A percentile compares a stretch with the other conserved stretches of the same genome.
These are phyloP conservation scores for Malthinus seriepunctatus DNA, from an alignment of 2,888 invertebrate species.

Conservation along the genomic window DNA sequence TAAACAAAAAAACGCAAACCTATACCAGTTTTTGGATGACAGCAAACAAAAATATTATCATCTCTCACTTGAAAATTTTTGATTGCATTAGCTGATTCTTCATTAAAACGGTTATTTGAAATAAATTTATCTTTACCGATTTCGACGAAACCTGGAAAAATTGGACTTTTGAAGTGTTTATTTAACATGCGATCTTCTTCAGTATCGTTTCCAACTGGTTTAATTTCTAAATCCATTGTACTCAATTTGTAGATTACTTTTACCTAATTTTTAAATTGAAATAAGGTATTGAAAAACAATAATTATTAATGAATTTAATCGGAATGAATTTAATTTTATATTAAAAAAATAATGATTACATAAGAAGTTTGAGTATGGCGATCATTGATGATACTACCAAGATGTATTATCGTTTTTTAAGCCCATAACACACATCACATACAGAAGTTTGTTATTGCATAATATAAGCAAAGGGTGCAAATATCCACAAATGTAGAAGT, in stretches of 20 bases:
- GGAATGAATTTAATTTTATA: too few species aligned
- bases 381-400: too few species aligned
- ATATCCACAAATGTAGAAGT: too few species aligned
- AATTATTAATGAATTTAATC: too few species aligned
- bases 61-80: constrained; percentile 55
- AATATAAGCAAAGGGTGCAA: too few species aligned
- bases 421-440: too few species aligned
- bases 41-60: constrained; percentile 60
- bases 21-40: constrained; percentile 62
- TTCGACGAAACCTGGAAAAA: background rate
- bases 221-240: background rate
- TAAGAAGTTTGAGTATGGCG: too few species aligned
- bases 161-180: background rate
- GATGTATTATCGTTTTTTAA: too few species aligned
- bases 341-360: too few species aligned
- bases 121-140: background rate
- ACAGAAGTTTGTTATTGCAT: too few species aligned
- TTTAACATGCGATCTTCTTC: background rate
- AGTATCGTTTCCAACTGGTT: background rate
- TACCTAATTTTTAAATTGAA: background rate
- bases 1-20: constrained; percentile 23
- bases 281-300: too few species aligned
- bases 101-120: background rate
- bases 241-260: background rate
- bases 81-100: constrained; percentile 45